These are phyloP conservation scores for Mycalesis mineus DNA, from an alignment of 2,888 invertebrate species.

Conservation along the genomic window DNA sequence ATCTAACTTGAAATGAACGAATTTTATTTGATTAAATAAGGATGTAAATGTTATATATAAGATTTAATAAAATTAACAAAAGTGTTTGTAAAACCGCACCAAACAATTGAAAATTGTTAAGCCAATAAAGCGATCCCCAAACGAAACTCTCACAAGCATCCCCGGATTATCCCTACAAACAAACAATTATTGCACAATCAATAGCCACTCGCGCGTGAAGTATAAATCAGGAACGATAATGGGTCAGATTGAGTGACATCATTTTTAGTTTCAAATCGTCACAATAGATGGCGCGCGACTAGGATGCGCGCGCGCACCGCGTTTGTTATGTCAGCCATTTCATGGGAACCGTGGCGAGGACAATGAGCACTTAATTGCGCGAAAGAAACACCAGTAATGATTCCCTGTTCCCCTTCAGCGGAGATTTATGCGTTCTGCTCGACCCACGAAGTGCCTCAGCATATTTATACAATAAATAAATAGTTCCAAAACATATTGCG, in stretches of 20 bases:
- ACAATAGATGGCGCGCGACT: conserved; percentile 57
- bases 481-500: conserved; percentile 68
- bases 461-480: conserved; percentile 66
- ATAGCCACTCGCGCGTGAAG: conserved; percentile 58
- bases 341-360: conserved; percentile 69
- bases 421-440: conserved; percentile 62
- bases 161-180: conserved; percentile 54
- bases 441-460: conserved; percentile 60
- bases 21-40: too few species aligned
- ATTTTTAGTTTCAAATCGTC: conserved; percentile 47
- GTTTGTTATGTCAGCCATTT: conserved; percentile 54
- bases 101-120: conserved; percentile 39
- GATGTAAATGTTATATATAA: too few species aligned
- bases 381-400: conserved; percentile 69
- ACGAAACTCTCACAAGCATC: conserved; percentile 58
- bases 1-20: too few species aligned
- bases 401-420: conserved; percentile 48
- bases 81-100: conserved; percentile 12
- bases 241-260: conserved; percentile 53
- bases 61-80: too few species aligned
- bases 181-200: conserved; percentile 75
- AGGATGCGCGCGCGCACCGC: conserved; percentile 51
- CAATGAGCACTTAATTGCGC: conserved; percentile 74
- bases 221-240: conserved; percentile 67
- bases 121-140: conserved; percentile 51